phyloP scores from a whole-genome alignment of 2,113 vertebrate genomes.

The Oreamnos americanus region DNA sequence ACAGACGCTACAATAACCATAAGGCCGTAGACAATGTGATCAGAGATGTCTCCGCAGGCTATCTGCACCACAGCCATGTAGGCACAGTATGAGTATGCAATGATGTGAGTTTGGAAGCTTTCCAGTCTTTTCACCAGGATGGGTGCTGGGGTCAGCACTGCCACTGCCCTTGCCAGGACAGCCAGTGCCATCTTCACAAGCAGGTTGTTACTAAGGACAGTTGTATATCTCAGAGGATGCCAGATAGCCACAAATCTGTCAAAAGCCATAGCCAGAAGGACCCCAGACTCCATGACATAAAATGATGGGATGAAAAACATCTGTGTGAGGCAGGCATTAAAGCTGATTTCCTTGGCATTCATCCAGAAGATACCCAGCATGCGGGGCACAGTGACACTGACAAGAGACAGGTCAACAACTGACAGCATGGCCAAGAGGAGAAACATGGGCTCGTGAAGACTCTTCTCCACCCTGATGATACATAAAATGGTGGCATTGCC shows the following conservation, averaged over 20 bases:
- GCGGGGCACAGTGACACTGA: constrained; percentile 46
- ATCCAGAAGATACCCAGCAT: constrained; percentile 70
- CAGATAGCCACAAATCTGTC: constrained; percentile 70
- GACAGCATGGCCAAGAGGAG: constrained; percentile 60
- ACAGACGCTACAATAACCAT: neutral
- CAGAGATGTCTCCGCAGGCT: constrained; percentile 40
- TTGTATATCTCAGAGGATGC: constrained; percentile 24
- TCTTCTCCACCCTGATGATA: constrained; percentile 39
- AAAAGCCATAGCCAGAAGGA: constrained; percentile 68
- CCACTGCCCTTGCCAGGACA: constrained; percentile 14
- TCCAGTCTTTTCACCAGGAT: constrained; percentile 40
- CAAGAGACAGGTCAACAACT: constrained; percentile 53
- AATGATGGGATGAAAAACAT: constrained; percentile 75
- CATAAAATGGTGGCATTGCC: constrained; percentile 44
- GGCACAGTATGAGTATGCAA: constrained; percentile 67
- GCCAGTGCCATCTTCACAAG: neutral
- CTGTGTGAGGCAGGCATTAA: constrained; percentile 61
- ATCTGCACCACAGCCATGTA: constrained; percentile 58
- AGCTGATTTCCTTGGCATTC: constrained; percentile 50
- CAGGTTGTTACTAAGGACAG: rapidly evolving
- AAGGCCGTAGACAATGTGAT: constrained; percentile 44
- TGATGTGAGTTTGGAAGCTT: neutral
- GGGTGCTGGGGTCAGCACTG: neutral
- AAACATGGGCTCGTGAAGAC: constrained; percentile 70
- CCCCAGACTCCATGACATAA: constrained; percentile 54